phyloP scores from a whole-genome alignment of 2,797 vertebrate genomes.

The Sebastes paucispinis region DNA sequence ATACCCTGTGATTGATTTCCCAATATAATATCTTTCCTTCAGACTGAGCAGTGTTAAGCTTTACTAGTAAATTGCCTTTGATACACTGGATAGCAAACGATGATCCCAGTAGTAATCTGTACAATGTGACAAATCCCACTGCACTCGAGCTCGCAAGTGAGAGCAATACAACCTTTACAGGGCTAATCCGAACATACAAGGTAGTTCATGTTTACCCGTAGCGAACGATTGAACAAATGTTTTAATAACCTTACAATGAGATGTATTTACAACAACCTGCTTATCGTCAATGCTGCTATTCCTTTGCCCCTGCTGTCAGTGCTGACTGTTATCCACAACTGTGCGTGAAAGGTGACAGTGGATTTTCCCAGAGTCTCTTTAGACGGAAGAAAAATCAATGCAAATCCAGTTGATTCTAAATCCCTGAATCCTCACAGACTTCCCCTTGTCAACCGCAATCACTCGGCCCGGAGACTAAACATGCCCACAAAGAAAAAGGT shows the following conservation, averaged over 20 bases:
- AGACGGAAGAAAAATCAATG: constrained; percentile 26
- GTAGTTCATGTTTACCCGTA: not conserved
- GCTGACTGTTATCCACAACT: constrained; percentile 1
- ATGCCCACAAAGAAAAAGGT: not conserved
- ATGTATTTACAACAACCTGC: not conserved
- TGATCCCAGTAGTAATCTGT: not conserved
- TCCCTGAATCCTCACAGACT: constrained; percentile 12
- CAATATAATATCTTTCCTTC: not conserved
- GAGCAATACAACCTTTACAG: not conserved
- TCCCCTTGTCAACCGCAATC: constrained; percentile 28
- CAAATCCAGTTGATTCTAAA: constrained; percentile 26
- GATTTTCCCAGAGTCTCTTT: not conserved
- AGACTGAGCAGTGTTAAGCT: not conserved
- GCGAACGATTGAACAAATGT: not conserved
- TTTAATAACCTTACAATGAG: not conserved
- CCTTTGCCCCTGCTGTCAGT: not conserved
- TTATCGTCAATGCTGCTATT: not conserved
- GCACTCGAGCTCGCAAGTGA: not conserved
- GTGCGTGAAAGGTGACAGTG: not conserved
- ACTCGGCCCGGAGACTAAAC: constrained; percentile 8
- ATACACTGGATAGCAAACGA: not conserved
- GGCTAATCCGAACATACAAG: too few species aligned
- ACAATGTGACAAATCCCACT: not conserved
- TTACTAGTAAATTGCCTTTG: not conserved
- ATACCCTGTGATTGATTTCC: too few species aligned